Evolutionary conservation across 1,140 invertebrate species (phyloP).

Genomic region (Hormaphis cornu): DNA sequence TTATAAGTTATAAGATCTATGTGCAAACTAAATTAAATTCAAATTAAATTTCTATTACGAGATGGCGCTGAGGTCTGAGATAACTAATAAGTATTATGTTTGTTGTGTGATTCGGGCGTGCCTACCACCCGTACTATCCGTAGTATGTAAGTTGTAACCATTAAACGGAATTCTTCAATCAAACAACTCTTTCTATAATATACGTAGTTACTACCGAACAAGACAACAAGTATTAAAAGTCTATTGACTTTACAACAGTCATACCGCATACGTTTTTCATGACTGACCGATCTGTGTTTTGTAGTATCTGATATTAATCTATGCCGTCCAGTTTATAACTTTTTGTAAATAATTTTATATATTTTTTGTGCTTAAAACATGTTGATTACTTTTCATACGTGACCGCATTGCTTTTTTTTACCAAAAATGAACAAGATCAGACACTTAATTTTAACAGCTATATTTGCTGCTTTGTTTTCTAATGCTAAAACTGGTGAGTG

Average conservation of each 20-base stretch:
- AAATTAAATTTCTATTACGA: not conserved
- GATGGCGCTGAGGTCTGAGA: not conserved
- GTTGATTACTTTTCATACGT: not conserved
- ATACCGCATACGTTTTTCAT: too few species aligned
- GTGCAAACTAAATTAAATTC: not conserved
- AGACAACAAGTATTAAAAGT: not conserved
- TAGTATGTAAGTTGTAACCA: not conserved
- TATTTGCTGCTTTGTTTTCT: not conserved
- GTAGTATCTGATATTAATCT: too few species aligned
- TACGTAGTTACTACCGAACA: too few species aligned
- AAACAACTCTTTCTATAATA: too few species aligned
- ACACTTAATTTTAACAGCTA: not conserved
- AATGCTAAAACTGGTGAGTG: conserved; percentile 9
- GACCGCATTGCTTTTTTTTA: not conserved
- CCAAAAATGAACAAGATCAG: not conserved
- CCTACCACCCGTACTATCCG: not conserved
- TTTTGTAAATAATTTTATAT: not conserved
- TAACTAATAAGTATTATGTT: not conserved
- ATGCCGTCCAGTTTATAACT: too few species aligned
- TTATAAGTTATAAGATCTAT: not conserved
- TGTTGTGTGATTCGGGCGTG: not conserved
- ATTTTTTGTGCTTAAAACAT: not conserved
- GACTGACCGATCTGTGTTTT: too few species aligned
- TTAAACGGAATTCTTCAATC: conserved; percentile 22
- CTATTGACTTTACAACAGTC: too few species aligned